Evolutionary conservation across 2,888 invertebrate species (phyloP).

Genomic region (Carcina quercana): DNA sequence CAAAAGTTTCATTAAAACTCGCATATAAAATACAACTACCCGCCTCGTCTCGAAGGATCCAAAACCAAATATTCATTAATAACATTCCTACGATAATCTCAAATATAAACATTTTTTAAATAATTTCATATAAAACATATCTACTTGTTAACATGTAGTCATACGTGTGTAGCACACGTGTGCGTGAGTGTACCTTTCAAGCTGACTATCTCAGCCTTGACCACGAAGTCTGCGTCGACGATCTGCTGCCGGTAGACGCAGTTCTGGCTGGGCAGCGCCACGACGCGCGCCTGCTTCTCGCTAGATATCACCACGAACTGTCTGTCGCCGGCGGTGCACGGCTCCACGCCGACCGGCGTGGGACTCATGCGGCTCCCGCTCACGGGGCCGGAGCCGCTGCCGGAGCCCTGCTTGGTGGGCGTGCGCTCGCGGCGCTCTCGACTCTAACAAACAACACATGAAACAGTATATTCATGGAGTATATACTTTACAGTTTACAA

Average conservation of each 20-base stretch:
- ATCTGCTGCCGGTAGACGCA: slow-evolving; percentile 95
- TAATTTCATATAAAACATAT: too few relatives aligned
- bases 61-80: too few relatives aligned
- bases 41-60: too few relatives aligned
- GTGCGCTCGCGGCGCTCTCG: slow-evolving; percentile 64
- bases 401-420: slow-evolving; percentile 77
- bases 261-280: slow-evolving; percentile 95
- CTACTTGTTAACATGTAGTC: too few relatives aligned
- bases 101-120: too few relatives aligned
- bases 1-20: too few relatives aligned
- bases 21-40: too few relatives aligned
- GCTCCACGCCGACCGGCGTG: slow-evolving; percentile 68
- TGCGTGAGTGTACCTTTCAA: slow-evolving; percentile 82
- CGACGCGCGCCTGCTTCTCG: slow-evolving; percentile 95
- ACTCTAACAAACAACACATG: slow-evolving; percentile 26
- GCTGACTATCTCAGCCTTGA: slow-evolving; percentile 94
- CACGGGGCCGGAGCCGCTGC: too few relatives aligned
- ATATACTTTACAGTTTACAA: too few relatives aligned
- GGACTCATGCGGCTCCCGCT: slow-evolving; percentile 85
- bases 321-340: slow-evolving; percentile 75
- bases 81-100: too few relatives aligned
- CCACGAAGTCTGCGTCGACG: slow-evolving; percentile 94
- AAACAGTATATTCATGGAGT: background rate
- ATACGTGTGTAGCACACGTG: too few relatives aligned
- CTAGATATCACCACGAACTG: slow-evolving; percentile 96